phyloP scores from a whole-genome alignment of 2,888 invertebrate genomes.

The Pedicia rivosa region DNA sequence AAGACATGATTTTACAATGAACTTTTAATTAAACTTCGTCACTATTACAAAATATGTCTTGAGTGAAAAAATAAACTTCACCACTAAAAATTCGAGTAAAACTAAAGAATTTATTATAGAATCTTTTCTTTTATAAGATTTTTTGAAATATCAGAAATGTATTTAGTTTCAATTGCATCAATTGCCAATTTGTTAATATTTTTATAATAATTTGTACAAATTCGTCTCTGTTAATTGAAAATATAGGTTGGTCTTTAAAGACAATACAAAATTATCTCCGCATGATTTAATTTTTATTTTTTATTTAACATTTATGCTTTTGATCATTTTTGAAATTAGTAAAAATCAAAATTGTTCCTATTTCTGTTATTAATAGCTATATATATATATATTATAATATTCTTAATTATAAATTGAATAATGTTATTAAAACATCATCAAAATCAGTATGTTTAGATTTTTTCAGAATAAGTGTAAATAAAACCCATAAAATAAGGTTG shows the following conservation, averaged over 20 bases:
- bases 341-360: no score
- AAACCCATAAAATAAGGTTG: no score
- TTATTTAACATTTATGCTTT: no score
- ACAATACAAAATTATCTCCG: slow-evolving; percentile 11
- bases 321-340: no score
- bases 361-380: no score
- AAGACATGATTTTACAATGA: no score
- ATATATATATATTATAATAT: no score
- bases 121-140: slow-evolving; percentile 3
- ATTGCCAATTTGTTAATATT: slow-evolving; percentile 5
- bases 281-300: slow-evolving; percentile 8
- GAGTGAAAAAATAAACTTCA: not conserved
- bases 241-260: slow-evolving; percentile 2
- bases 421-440: no score
- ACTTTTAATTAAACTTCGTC: no score
- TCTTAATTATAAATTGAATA: no score
- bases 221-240: slow-evolving; percentile 9
- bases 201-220: slow-evolving; percentile 9
- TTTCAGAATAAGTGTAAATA: no score
- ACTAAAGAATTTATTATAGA: not conserved
- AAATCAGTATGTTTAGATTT: no score
- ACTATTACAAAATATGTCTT: slow-evolving; percentile 14
- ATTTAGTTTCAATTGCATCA: not conserved
- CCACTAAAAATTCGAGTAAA: slow-evolving; percentile 1
- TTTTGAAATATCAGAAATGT: not conserved